phyloP scores from a whole-genome alignment of 1,140 invertebrate genomes.

The Bombus waltoni region DNA sequence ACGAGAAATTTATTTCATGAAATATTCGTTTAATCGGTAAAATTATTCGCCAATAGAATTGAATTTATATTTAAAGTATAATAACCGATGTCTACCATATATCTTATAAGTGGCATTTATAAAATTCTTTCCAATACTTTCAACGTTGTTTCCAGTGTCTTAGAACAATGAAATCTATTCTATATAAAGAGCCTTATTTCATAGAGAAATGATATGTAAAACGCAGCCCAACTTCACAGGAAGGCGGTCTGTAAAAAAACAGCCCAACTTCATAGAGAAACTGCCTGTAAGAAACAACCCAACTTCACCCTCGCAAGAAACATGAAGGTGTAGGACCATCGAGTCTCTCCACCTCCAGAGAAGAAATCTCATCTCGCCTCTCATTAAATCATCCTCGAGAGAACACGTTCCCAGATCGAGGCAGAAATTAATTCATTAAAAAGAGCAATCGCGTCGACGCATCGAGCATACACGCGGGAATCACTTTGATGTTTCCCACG shows the following conservation, averaged over 20 bases:
- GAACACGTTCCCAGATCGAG: background rate
- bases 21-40: no score
- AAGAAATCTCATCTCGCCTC: background rate
- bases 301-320: background rate
- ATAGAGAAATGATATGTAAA: no score
- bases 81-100: no score
- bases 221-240: no score
- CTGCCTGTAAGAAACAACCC: background rate
- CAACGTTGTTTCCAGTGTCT: no score
- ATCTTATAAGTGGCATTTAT: no score
- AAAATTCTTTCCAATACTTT: background rate
- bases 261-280: background rate
- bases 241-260: no score
- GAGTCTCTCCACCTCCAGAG: background rate
- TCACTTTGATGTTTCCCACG: slow-evolving; percentile 18
- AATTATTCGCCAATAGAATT: no score
- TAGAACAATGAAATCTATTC: no score
- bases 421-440: slow-evolving; percentile 32
- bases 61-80: no score
- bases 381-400: slow-evolving; percentile 19
- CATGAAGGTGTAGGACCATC: background rate
- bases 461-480: background rate
- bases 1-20: background rate
- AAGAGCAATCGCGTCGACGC: background rate
- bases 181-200: no score